Evolutionary conservation across 1,140 invertebrate genomes (phyloP), one percentile per base, ranked within the genome.

Genomic region (Bombus waltoni): DNA sequence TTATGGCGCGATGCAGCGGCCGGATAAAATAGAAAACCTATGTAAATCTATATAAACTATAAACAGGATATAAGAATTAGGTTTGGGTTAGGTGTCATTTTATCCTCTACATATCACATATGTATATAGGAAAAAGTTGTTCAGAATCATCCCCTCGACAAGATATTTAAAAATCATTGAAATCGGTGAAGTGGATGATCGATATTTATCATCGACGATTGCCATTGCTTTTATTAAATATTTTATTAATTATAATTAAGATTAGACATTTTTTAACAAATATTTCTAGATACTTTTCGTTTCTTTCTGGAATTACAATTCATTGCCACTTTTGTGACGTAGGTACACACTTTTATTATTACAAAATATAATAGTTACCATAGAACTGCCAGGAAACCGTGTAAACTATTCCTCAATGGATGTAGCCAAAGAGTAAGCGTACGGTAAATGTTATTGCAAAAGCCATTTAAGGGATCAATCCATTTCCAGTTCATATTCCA

Each of bases 401-500:
- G 38, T 42, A n/a, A 73, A 73, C 15, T 25, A 44, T 35, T 32
- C 28, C 1, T 5, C 4, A 11, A 42, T 6, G 25, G n/a, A 40
- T 32, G 1, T 53, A 47, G 10, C 0, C 3, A 47, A 44, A 73
- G 10, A 47, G 15, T 35, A 66, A 10, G 28, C 11, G 10, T 18
- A 22, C 32, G 0, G 18, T 42, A 79, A 59, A 72, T 11, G 28
- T 47, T 15, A 4, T 11, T 15, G 6, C 42, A 32, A 77, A 32
- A 77, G 18, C 70, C 76, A 71, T 79, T 84, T 84, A 71, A 71
- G 82, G 62, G 65, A 78, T 83, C 32, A 70, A 78, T 78, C 75
- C 57, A 13, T 38, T 32, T 59, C 35, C 35, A 70, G 38, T 40
- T 35, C 40, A 62, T 40, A 35, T 42, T 25, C 8, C 18, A 68